Base-by-base conservation (phyloP, 2,797 vertebrate genomes). In the Acestrorhynchus altus region DNA sequence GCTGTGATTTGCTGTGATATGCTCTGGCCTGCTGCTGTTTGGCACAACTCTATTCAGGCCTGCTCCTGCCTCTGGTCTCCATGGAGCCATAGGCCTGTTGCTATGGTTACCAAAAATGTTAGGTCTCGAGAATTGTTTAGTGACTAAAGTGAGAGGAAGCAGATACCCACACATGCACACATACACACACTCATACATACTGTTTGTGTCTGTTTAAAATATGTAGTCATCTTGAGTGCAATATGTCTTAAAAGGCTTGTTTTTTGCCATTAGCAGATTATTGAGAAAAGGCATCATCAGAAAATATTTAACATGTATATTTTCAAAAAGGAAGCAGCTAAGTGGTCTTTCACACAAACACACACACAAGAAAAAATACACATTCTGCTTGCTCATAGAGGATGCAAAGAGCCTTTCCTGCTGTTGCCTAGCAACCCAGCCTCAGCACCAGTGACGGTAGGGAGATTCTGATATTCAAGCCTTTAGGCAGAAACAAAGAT, bases 51-150 rank as follows among this genome's bases (percentile, higher is more conserved):
- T 46, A 70, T 73, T 46, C 56, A 67, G 16, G 69, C 59, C 63
- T 73, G 22, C 46, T 68, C 59, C 57, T 71, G 54, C 47, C 44
- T 81, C 74, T 65, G 69, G 77, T 85, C 78, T 80, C 77, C 80
- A 80, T 85, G 87, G 87, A 72, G 66, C 82, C 74, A 83, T 76
- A 46, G 82, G 76, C 76, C 18, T 16, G 88, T 92, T 81, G 31
- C 89, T 89, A 92, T 91, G 90, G 91, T 63, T 77, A 93, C 87
- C 26, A 42, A 73, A n/a, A 85, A 81, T 83, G 65, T 80, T 74
- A 77, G 52, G 63, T 72, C 68, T 81, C 60, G 75, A 47, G 47
- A 70, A 66, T 71, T 76, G 76, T 77, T 51, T 72, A 77, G 81
- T 71, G 47, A 46, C 69, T 72, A 8, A 77, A 70, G 22, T 75